These are phyloP conservation scores for Microplitis deprimator DNA, from an alignment of 2,888 invertebrate genomes.

Conservation along the genomic window DNA sequence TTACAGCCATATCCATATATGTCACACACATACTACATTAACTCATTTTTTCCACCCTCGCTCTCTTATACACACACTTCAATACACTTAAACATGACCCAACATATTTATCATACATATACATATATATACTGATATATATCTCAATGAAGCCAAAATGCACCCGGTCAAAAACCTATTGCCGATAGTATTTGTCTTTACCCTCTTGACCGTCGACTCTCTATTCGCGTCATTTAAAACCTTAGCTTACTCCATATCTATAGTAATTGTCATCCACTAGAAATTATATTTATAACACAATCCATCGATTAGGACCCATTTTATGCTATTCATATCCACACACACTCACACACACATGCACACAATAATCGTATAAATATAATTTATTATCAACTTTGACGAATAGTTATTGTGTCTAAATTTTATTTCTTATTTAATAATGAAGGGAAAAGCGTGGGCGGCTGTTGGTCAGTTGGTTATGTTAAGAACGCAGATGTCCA, in stretches of 20 bases:
- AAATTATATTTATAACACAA: neutral
- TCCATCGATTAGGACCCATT: conserved; percentile 1
- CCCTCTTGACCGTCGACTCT: conserved; percentile 7
- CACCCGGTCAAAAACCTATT: neutral
- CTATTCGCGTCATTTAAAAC: neutral
- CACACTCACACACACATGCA: neutral
- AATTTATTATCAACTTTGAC: conserved; percentile 12
- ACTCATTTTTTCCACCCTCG: neutral
- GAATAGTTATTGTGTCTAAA: conserved; percentile 10
- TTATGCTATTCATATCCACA: neutral
- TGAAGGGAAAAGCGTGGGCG: conserved; percentile 55
- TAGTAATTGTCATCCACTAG: neutral
- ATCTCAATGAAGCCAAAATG: neutral
- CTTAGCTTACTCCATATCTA: too few relatives aligned
- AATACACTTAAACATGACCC: neutral
- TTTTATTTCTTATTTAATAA: neutral
- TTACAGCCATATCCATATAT: neutral
- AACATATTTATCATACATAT: neutral
- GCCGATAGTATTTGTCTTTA: conserved; percentile 5
- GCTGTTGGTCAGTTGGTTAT: conserved; percentile 59
- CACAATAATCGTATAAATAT: neutral
- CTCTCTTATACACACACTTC: neutral
- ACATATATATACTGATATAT: neutral
- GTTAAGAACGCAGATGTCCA: conserved; percentile 51
- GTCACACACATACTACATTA: neutral